These are phyloP conservation scores for Tanypteryx hageni DNA, from an alignment of 2,888 invertebrate species.

Conservation along the genomic window DNA sequence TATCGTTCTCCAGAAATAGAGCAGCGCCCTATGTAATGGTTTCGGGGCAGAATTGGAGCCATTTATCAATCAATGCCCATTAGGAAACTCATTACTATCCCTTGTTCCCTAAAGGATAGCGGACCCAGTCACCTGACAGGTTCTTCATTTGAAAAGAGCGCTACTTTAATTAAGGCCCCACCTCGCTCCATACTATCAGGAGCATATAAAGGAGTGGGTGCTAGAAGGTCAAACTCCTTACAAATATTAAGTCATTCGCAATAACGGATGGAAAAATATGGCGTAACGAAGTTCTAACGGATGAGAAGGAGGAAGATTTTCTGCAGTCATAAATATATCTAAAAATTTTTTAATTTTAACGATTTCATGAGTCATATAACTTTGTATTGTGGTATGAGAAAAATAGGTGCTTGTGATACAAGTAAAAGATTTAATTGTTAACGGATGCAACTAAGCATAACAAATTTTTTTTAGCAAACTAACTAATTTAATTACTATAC, in stretches of 20 bases:
- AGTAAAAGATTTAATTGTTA: too few species aligned
- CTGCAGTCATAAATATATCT: too few species aligned
- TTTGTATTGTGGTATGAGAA: too few species aligned
- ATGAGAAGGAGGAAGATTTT: too few species aligned
- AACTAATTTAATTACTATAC: too few species aligned
- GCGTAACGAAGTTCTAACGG: too few species aligned
- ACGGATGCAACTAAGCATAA: too few species aligned
- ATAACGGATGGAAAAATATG: not conserved
- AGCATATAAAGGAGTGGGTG: slow-evolving; percentile 3
- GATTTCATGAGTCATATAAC: too few species aligned
- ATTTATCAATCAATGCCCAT: slow-evolving; percentile 64
- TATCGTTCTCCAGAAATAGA: not conserved
- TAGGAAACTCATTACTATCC: slow-evolving; percentile 63
- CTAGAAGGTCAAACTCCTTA: not conserved
- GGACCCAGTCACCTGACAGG: slow-evolving; percentile 50
- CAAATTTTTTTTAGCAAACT: too few species aligned
- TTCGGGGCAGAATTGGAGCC: slow-evolving; percentile 43
- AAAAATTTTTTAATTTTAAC: too few species aligned
- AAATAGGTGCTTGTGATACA: too few species aligned
- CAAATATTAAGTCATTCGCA: not conserved
- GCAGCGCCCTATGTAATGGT: slow-evolving; percentile 36
- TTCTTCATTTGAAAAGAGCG: slow-evolving; percentile 61
- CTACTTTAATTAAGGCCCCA: slow-evolving; percentile 48
- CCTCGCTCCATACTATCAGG: not conserved
- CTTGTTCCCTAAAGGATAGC: slow-evolving; percentile 40